Evolutionary conservation across 2,113 vertebrate genomes (phyloP), one percentile per base, ranked within the genome.

Genomic region (Promerops cafer): DNA sequence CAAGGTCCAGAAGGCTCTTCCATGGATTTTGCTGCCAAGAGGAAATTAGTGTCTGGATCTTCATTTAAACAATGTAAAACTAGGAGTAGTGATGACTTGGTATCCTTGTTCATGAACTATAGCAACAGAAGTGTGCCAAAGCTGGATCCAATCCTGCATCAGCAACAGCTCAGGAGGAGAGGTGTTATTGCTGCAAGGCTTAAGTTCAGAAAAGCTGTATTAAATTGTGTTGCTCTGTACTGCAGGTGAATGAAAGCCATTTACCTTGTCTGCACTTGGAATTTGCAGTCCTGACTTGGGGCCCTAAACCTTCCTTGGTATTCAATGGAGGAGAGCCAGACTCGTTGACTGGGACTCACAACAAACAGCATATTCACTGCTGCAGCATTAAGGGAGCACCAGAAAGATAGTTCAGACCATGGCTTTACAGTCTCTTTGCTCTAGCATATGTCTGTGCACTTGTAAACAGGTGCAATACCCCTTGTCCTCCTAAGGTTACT

Each of bases 121-220:
- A 77, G 18, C 42, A 54, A 16, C 10, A 52, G 16, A 75, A 79
- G 8, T 3, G 5, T 56, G 40, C 8, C 23, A 60, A 75, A 13
- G 11, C 4, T 53, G 44, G 28, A 71, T 82, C 23, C 22, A 84
- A 6, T 30, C 8, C 12, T 26, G 31, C 18, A 24, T 27, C 37
- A 70, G 13, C n/a, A 59, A 12, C 19, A 77, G 4, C 9, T 49
- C 24, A 30, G 6, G 24, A 83, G 23, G 35, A 79, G 52, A 87
- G 3, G 4, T 0, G 1, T 52, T 26, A 12, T 40, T 4, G 1
- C 63, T 61, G 19, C 5, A 3, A 28, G 49, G 22, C 35, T 76
- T 18, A 11, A n/a, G 22, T 57, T 88, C 45, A 77, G 49, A 85
- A 85, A 85, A 31, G 8, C 1, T 61, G 37, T 8, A 0, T 37